These are phyloP conservation scores for Microcaecilia unicolor DNA, from an alignment of 2,797 vertebrate genomes.

Conservation along the genomic window DNA sequence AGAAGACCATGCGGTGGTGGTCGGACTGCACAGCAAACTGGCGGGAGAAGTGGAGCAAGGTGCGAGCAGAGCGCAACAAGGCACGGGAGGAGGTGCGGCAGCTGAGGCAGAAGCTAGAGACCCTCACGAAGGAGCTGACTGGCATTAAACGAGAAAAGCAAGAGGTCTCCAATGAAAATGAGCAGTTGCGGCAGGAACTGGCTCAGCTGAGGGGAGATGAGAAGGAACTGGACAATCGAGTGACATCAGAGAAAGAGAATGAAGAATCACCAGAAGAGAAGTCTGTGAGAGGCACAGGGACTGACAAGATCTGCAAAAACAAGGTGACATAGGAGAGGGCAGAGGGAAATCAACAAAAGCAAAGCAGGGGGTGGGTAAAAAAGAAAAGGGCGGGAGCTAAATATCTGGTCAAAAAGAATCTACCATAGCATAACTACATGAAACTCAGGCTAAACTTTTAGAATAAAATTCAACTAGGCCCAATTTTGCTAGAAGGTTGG, in stretches of 20 bases:
- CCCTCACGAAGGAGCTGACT: conserved; percentile 82
- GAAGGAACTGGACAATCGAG: conserved; percentile 26
- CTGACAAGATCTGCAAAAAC: conserved; percentile 52
- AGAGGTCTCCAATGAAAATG: conserved; percentile 56
- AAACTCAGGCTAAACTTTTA: no score
- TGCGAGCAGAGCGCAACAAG: conserved; percentile 84
- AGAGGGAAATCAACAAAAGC: fast-evolving
- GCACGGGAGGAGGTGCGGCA: conserved; percentile 82
- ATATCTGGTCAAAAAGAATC: no score
- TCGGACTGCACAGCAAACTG: conserved; percentile 95
- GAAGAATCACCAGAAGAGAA: conserved; percentile 61
- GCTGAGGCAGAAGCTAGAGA: conserved; percentile 75
- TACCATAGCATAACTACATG: no score
- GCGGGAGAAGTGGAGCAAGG: conserved; percentile 98
- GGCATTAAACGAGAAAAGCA: conserved; percentile 66
- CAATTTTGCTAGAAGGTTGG: no score
- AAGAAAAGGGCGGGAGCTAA: no score
- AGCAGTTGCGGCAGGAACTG: conserved; percentile 46
- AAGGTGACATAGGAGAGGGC: conserved; percentile 26
- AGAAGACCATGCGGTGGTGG: conserved; percentile 98
- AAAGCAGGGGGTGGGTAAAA: fast-evolving
- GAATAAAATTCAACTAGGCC: no score
- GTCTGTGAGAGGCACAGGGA: conserved; percentile 76
- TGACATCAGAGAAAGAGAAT: conserved; percentile 20
- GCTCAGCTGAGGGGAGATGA: conserved; percentile 17